Conservation (phyloP, 2,888 invertebrate species). For the Autographa pulchrina region DNA sequence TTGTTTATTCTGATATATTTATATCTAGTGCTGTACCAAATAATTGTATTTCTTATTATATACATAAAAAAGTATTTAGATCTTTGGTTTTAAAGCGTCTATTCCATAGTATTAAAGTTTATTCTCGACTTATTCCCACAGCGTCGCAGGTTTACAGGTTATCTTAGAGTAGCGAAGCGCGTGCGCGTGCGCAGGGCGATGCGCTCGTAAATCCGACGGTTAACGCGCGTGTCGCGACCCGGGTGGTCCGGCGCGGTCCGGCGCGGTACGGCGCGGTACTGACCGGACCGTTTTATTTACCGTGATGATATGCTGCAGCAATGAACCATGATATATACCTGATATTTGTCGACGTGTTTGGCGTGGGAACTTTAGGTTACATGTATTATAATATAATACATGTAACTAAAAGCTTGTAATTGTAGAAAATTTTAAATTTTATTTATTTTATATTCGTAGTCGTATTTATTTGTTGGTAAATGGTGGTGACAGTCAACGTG, state of each 20-base stretch:
- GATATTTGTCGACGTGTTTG: conserved; percentile 12
- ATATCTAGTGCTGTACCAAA: no score
- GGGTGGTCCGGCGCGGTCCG: conserved; percentile 70
- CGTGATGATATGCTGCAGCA: conserved; percentile 57
- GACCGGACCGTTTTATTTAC: conserved; percentile 58
- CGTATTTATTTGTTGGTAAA: neutral
- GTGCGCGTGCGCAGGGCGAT: conserved; percentile 62
- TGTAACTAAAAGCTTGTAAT: no score
- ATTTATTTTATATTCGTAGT: neutral
- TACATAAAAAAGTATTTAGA: no score
- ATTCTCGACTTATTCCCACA: conserved; percentile 41
- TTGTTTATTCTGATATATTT: no score
- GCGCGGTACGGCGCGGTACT: conserved; percentile 47
- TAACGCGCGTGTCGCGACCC: conserved; percentile 75
- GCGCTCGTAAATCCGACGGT: conserved; percentile 75
- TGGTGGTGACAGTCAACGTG: neutral
- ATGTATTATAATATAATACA: no score
- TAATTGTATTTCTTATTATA: no score
- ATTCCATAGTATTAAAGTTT: neutral
- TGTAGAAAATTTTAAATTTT: neutral
- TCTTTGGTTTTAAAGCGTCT: neutral
- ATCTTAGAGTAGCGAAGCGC: conserved; percentile 53
- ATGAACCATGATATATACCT: conserved; percentile 44
- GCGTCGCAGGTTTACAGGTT: conserved; percentile 54
- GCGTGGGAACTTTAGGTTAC: conserved; percentile 31